phyloP scores from a whole-genome alignment of 2,888 invertebrate genomes.

The Cartodere bifasciata region DNA sequence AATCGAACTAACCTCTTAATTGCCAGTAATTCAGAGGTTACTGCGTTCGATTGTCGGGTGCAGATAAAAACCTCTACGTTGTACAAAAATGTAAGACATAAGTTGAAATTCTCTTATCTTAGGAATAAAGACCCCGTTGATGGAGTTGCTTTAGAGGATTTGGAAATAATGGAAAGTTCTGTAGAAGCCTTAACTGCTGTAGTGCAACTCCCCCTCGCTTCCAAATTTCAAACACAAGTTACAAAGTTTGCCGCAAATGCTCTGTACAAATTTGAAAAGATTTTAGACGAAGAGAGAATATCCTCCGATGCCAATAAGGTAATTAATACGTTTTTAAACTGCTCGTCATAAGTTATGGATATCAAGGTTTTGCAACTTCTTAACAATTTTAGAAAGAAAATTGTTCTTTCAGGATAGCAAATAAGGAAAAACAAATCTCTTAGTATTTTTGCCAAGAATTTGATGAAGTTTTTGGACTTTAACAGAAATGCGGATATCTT shows the following conservation, averaged over 20 bases:
- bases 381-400: too few species aligned
- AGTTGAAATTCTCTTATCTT: slow-evolving; percentile 13
- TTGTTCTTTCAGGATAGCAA: too few species aligned
- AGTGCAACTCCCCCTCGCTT: slow-evolving; percentile 47
- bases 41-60: neutral
- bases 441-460: too few species aligned
- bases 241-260: slow-evolving; percentile 46
- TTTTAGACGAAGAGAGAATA: slow-evolving; percentile 37
- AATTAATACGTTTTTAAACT: slow-evolving; percentile 10
- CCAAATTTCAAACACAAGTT: slow-evolving; percentile 39
- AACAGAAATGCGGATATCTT: too few species aligned
- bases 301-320: slow-evolving; percentile 32
- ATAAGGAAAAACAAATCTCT: too few species aligned
- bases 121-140: slow-evolving; percentile 36
- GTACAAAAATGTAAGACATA: slow-evolving; percentile 3
- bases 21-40: too few species aligned
- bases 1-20: too few species aligned
- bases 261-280: slow-evolving; percentile 42
- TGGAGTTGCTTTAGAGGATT: slow-evolving; percentile 41
- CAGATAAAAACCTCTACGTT: neutral
- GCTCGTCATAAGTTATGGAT: neutral
- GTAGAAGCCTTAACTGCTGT: slow-evolving; percentile 48
- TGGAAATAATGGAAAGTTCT: slow-evolving; percentile 46
- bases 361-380: slow-evolving; percentile 5
- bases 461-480: too few species aligned